Evolutionary conservation across 2,888 invertebrate species (phyloP).

Genomic region (Pollenia amentaria): DNA sequence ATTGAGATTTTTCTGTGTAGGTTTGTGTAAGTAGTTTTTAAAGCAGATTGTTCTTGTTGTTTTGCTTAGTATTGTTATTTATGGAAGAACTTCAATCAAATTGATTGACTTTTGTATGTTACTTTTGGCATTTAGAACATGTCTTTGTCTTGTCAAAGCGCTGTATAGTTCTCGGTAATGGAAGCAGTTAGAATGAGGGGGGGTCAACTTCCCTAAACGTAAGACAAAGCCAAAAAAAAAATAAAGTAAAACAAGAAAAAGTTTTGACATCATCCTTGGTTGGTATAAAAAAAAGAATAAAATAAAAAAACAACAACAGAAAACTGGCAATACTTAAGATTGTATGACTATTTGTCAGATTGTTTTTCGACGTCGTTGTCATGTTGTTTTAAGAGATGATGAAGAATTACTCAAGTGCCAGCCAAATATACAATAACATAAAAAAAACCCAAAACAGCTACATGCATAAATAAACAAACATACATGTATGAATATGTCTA

Average conservation of each 20-base stretch:
- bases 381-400: conserved; percentile 71
- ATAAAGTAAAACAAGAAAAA: conserved; percentile 32
- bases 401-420: conserved; percentile 74
- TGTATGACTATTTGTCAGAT: conserved; percentile 59
- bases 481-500: not conserved
- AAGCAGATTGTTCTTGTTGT: not conserved
- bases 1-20: not conserved
- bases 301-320: conserved; percentile 41
- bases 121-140: conserved; percentile 54
- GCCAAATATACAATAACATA: conserved; percentile 66
- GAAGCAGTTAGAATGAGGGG: not conserved
- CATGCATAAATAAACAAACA: conserved; percentile 14
- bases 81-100: conserved; percentile 59
- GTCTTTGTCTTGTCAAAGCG: not conserved
- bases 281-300: conserved; percentile 49
- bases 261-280: conserved; percentile 66
- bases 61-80: conserved; percentile 25
- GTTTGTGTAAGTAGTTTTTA: not conserved
- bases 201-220: conserved; percentile 66
- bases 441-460: conserved; percentile 35
- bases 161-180: not conserved
- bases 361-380: conserved; percentile 53
- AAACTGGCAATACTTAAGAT: conserved; percentile 70
- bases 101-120: conserved; percentile 61
- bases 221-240: conserved; percentile 55